Conservation (phyloP, 92 coral and sea anemone genomes). For the Chrysogorgia sp. region DNA sequence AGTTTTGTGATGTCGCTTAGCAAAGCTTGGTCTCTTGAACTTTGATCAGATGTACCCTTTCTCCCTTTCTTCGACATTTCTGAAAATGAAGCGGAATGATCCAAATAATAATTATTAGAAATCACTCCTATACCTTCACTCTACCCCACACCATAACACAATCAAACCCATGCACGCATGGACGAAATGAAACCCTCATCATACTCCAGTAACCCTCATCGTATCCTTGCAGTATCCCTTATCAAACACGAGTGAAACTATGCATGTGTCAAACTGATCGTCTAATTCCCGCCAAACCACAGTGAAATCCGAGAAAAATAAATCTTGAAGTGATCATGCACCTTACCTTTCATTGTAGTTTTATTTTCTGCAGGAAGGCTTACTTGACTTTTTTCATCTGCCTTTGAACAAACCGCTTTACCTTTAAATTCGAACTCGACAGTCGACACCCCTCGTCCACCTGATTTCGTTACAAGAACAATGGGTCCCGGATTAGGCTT, state of each 20-base stretch:
- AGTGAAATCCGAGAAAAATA: background rate
- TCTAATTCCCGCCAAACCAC: no score
- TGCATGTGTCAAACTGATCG: no score
- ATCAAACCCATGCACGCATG: background rate
- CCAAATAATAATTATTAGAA: no score
- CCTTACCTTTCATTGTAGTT: no score
- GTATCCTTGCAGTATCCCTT: no score
- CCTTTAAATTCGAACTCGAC: slow-evolving; percentile 67
- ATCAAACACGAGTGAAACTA: no score
- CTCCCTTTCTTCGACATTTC: background rate
- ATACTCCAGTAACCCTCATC: no score
- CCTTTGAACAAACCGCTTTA: slow-evolving; percentile 61
- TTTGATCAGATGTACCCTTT: background rate
- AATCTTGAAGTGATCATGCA: no score
- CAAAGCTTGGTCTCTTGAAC: background rate
- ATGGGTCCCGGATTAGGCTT: slow-evolving; percentile 70
- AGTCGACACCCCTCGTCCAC: slow-evolving; percentile 89
- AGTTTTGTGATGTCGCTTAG: background rate
- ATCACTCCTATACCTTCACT: no score
- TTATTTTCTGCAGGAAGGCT: background rate
- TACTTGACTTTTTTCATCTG: no score
- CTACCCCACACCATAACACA: no score
- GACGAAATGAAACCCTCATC: no score
- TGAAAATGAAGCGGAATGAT: background rate
- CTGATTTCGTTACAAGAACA: slow-evolving; percentile 82